phyloP scores from a whole-genome alignment of 2,888 invertebrate species.

The Macrophya annulata region DNA sequence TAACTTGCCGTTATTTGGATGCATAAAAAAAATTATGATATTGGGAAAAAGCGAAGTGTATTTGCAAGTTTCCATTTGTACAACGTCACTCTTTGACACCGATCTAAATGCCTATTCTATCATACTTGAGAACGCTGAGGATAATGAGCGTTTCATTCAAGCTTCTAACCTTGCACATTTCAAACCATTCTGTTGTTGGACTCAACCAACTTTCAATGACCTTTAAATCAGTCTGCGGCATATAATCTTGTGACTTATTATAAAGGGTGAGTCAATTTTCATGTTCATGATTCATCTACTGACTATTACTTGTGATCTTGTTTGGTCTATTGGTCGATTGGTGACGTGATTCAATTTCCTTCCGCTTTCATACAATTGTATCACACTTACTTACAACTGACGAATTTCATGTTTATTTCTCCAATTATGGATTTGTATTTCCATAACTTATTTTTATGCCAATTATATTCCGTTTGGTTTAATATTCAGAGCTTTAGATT shows the following conservation, averaged over 20 bases:
- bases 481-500: no score
- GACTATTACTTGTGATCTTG: no score
- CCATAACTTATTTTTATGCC: no score
- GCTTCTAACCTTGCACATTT: constrained; percentile 56
- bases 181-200: constrained; percentile 62
- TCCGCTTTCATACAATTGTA: no score
- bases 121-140: constrained; percentile 47
- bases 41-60: constrained; percentile 53
- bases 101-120: constrained; percentile 59
- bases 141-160: constrained; percentile 52
- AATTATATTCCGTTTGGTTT: no score
- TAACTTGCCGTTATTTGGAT: constrained; percentile 59
- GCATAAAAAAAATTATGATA: constrained; percentile 58
- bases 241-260: constrained; percentile 59
- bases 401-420: no score
- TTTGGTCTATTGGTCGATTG: no score
- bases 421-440: no score
- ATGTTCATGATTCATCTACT: no score
- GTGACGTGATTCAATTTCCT: no score
- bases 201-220: constrained; percentile 47
- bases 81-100: constrained; percentile 57
- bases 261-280: not conserved
- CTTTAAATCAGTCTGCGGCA: constrained; percentile 62
- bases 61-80: constrained; percentile 56
- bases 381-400: no score